phyloP scores from a whole-genome alignment of 1,140 invertebrate genomes.

The Cephus cinctus region DNA sequence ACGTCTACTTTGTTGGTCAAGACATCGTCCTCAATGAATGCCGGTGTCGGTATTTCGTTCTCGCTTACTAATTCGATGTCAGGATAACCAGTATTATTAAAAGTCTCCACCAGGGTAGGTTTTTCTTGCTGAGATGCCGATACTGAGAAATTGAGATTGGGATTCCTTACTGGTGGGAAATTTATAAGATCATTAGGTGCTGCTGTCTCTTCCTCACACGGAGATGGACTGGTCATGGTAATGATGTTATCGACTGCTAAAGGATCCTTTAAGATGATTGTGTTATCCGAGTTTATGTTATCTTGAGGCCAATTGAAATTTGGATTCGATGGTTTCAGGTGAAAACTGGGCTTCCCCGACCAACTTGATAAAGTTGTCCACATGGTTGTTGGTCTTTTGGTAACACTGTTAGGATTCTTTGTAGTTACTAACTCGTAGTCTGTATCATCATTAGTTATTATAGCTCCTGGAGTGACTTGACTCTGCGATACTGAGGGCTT shows the following conservation, averaged over 20 bases:
- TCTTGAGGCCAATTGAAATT: constrained; percentile 17
- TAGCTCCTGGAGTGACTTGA: no score
- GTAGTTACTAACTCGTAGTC: no score
- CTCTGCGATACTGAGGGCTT: not conserved
- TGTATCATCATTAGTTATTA: no score
- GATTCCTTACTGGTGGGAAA: constrained; percentile 81
- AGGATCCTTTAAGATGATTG: constrained; percentile 29
- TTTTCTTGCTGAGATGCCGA: constrained; percentile 48
- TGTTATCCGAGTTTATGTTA: constrained; percentile 22
- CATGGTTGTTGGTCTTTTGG: constrained; percentile 35
- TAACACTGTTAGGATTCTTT: no score
- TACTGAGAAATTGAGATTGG: constrained; percentile 70
- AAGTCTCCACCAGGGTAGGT: constrained; percentile 53
- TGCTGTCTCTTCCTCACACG: constrained; percentile 56
- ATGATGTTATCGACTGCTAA: not conserved
- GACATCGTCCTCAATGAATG: constrained; percentile 71
- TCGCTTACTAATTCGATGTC: constrained; percentile 55
- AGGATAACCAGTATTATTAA: constrained; percentile 59
- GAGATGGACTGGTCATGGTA: constrained; percentile 24
- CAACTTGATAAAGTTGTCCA: constrained; percentile 45
- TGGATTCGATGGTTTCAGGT: constrained; percentile 33
- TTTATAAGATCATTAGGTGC: constrained; percentile 70
- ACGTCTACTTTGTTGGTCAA: constrained; percentile 76
- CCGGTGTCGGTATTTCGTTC: constrained; percentile 69
- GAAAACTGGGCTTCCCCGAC: constrained; percentile 43